Evolutionary conservation across 2,888 invertebrate species (phyloP).

Genomic region (Diplazon laetatorius): DNA sequence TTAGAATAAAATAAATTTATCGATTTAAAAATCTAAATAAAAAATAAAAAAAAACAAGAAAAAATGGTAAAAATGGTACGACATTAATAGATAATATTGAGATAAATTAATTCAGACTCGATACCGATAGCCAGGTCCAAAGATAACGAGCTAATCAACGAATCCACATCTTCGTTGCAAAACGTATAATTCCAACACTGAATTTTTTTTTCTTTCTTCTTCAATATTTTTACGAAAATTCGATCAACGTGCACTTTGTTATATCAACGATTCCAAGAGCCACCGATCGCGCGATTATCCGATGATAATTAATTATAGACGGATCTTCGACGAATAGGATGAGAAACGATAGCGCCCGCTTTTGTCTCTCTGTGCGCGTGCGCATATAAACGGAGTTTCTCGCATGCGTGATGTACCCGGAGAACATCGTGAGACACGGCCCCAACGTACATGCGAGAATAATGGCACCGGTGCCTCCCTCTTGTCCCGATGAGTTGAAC

Average conservation of each 20-base stretch:
- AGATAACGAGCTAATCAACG: background rate
- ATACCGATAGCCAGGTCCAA: no score
- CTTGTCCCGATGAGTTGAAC: constrained; percentile 2
- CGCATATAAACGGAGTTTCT: background rate
- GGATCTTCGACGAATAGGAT: constrained; percentile 19
- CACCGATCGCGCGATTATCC: no score
- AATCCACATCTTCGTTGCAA: background rate
- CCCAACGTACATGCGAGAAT: background rate
- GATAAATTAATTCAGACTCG: no score
- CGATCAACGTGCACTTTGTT: no score
- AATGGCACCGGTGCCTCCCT: constrained; percentile 16
- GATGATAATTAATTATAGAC: constrained; percentile 28
- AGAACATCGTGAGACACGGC: background rate
- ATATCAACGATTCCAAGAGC: no score
- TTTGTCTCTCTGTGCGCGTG: background rate
- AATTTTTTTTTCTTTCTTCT: background rate
- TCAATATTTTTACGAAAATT: background rate
- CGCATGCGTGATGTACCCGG: background rate
- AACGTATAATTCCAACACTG: background rate
- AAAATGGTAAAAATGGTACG: no score
- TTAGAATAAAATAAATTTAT: no score
- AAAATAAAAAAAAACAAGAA: no score
- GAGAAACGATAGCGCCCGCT: background rate
- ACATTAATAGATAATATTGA: no score
- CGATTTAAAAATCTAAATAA: no score